phyloP scores from a whole-genome alignment of 1,140 invertebrate genomes.

The Pogonomyrmex barbatus region DNA sequence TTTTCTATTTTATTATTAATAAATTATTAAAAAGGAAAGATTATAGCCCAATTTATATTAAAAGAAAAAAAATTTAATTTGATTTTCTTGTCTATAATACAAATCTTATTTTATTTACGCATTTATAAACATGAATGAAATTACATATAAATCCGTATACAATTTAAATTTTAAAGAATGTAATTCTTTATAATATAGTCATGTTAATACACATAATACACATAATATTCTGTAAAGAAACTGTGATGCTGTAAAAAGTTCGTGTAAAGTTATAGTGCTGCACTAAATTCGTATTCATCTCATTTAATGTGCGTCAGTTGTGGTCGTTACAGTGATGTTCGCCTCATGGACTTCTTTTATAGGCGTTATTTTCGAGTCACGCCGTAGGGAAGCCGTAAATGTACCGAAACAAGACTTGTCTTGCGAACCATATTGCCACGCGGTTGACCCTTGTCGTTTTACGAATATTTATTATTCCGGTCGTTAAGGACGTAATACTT shows the following conservation, averaged over 20 bases:
- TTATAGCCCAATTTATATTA: too few species aligned
- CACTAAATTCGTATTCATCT: conserved; percentile 47
- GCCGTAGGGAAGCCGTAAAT: conserved; percentile 42
- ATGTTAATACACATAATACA: not conserved
- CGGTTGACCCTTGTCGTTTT: conserved; percentile 21
- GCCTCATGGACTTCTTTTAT: conserved; percentile 44
- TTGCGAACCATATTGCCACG: conserved; percentile 10
- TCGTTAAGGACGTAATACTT: conserved; percentile 24
- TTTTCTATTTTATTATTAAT: not conserved
- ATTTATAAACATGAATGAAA: not conserved
- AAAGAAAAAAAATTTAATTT: conserved; percentile 14
- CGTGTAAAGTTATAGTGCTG: not conserved
- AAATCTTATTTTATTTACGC: not conserved
- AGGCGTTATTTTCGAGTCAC: conserved; percentile 45
- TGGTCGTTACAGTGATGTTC: conserved; percentile 16
- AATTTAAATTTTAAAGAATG: conserved; percentile 2
- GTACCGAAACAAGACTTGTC: conserved; percentile 43
- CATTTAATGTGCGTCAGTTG: conserved; percentile 26
- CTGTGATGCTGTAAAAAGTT: not conserved
- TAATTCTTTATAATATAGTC: not conserved
- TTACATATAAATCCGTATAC: not conserved
- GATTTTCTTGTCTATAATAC: not conserved
- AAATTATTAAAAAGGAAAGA: not conserved
- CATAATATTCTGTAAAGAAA: not conserved
- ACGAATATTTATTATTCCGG: conserved; percentile 53